phyloP scores from a whole-genome alignment of 2,888 invertebrate species.

The Nemurella pictetii region DNA sequence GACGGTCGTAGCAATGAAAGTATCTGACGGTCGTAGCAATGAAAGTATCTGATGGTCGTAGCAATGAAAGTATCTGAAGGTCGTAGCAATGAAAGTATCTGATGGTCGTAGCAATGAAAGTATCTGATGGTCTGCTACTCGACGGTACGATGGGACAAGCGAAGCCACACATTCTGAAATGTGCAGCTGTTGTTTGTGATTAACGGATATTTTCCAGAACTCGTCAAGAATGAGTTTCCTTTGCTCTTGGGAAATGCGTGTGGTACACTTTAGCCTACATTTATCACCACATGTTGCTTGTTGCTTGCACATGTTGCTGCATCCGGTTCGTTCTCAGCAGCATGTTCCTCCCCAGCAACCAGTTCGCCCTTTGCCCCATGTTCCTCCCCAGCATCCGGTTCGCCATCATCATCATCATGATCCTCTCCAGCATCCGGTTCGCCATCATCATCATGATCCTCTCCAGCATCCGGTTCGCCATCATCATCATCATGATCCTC shows the following conservation, averaged over 20 bases:
- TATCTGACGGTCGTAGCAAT: conserved; percentile 29
- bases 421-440: background rate
- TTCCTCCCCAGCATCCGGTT: no score
- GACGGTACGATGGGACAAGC: conserved; percentile 10
- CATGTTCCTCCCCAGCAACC: no score
- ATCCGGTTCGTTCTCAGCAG: no score
- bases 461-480: no score
- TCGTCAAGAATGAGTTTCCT: background rate
- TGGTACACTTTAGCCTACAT: background rate
- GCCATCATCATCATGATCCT: background rate
- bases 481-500: no score
- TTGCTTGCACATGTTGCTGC: no score
- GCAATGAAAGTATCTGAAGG: conserved; percentile 28
- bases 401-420: no score
- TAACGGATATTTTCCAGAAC: conserved; percentile 3
- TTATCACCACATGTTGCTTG: conserved; percentile 16
- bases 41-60: conserved; percentile 37
- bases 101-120: conserved; percentile 35
- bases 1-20: conserved; percentile 35
- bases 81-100: conserved; percentile 30
- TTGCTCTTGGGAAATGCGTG: background rate
- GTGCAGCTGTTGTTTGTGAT: background rate
- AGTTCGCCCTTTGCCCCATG: no score
- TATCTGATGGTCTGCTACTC: conserved; percentile 24
- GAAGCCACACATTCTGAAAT: background rate